These are phyloP conservation scores for Hypotaenidia okinawae DNA, from an alignment of 2,797 vertebrate species.

Conservation along the genomic window DNA sequence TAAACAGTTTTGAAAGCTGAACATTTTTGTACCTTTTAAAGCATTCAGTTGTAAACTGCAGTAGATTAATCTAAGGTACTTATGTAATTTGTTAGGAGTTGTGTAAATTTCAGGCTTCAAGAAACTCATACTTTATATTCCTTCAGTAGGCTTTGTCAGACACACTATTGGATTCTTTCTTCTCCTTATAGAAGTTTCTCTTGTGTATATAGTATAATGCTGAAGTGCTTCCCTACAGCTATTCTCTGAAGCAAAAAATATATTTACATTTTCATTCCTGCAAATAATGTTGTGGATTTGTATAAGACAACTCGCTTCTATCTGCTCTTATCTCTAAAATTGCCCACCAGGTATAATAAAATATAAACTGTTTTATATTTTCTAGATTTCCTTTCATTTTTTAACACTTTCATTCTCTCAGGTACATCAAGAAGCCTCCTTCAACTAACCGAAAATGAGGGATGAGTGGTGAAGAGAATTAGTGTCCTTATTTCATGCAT, in stretches of 20 bases:
- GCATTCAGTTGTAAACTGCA: slow-evolving; percentile 2
- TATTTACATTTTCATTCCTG: slow-evolving; percentile 24
- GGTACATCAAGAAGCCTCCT: neutral
- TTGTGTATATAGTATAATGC: neutral
- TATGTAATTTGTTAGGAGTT: slow-evolving; percentile 30
- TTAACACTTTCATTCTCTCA: neutral
- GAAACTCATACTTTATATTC: slow-evolving; percentile 6
- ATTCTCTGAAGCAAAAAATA: neutral
- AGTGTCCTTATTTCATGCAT: neutral
- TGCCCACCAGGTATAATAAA: neutral
- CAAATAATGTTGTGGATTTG: neutral
- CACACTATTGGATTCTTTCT: neutral
- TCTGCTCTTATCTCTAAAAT: neutral
- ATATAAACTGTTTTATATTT: neutral
- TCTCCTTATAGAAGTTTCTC: neutral
- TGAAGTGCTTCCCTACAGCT: neutral
- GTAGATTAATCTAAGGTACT: slow-evolving; percentile 24
- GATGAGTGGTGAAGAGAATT: neutral
- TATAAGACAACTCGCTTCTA: neutral
- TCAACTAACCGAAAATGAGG: neutral
- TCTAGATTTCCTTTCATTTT: neutral
- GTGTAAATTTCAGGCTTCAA: slow-evolving; percentile 45
- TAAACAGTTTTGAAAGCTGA: slow-evolving; percentile 52
- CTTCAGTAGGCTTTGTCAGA: slow-evolving; percentile 17
- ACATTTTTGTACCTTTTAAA: slow-evolving; percentile 30